Evolutionary conservation across 2,797 vertebrate genomes (phyloP).

Genomic region (Acrocephalus scirpaceus): DNA sequence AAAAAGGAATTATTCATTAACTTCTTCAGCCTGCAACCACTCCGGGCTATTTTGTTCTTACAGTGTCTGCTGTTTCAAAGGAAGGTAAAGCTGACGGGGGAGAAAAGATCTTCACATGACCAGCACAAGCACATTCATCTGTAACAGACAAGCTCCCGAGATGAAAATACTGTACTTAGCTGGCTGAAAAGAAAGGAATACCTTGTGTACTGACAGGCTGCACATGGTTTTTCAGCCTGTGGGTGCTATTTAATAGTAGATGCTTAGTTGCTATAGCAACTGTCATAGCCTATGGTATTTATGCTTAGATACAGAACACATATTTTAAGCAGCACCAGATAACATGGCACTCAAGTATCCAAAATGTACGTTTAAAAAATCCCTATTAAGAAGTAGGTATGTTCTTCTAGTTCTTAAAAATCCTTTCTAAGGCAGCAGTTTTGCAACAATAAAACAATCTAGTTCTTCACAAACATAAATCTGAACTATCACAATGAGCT

Average conservation of each 20-base stretch:
- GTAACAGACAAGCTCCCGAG: background rate
- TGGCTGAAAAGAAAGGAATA: slow-evolving; percentile 41
- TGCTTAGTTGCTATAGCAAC: slow-evolving; percentile 68
- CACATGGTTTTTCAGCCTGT: slow-evolving; percentile 46
- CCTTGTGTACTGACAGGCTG: slow-evolving; percentile 28
- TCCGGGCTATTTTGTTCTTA: slow-evolving; percentile 46
- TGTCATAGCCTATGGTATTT: slow-evolving; percentile 54
- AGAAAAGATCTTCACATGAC: slow-evolving; percentile 6
- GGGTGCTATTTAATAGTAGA: slow-evolving; percentile 62
- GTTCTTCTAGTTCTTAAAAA: background rate
- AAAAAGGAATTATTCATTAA: slow-evolving; percentile 67
- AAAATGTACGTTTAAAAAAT: background rate
- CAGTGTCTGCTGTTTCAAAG: slow-evolving; percentile 32
- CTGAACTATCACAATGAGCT: background rate
- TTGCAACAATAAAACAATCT: background rate
- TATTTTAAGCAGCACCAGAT: slow-evolving; percentile 45
- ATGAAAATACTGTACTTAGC: slow-evolving; percentile 28
- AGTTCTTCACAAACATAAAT: background rate
- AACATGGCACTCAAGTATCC: background rate
- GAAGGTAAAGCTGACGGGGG: background rate
- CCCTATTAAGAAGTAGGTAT: background rate
- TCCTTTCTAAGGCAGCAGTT: background rate
- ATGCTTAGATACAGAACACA: slow-evolving; percentile 26
- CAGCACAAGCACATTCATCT: slow-evolving; percentile 37
- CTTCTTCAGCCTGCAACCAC: slow-evolving; percentile 19